Evolutionary conservation across 2,797 vertebrate species (phyloP).

Genomic region (Onychomys arenicola): DNA sequence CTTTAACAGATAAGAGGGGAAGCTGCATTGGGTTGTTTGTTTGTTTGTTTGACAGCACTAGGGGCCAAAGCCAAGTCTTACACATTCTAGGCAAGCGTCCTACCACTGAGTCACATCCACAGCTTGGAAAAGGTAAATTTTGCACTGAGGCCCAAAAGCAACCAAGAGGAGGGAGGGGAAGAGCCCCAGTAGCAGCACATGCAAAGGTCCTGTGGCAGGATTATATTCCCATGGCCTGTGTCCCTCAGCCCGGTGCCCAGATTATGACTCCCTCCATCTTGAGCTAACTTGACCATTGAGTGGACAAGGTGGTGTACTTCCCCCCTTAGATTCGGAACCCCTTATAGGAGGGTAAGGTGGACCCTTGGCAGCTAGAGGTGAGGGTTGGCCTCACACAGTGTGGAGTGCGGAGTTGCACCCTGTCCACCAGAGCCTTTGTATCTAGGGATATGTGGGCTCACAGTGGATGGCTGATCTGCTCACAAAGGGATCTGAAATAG

Average conservation of each 20-base stretch:
- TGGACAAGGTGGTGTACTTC: rapidly evolving
- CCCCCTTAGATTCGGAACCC: neutral
- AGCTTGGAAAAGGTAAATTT: neutral
- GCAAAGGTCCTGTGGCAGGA: conserved; percentile 18
- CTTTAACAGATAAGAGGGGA: neutral
- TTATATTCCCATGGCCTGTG: rapidly evolving
- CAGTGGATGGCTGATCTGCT: rapidly evolving
- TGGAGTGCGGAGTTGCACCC: neutral
- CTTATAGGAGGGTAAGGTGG: too few species aligned
- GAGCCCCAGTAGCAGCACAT: rapidly evolving
- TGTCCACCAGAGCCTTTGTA: rapidly evolving
- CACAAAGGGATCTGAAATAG: neutral
- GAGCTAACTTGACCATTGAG: neutral
- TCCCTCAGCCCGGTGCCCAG: neutral
- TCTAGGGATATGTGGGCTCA: neutral
- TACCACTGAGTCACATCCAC: neutral
- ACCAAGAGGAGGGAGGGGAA: neutral
- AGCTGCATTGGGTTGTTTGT: neutral
- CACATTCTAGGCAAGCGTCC: neutral
- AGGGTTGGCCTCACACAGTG: neutral
- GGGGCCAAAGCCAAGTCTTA: neutral
- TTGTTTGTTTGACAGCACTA: neutral
- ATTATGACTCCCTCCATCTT: neutral
- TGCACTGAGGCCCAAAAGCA: neutral
- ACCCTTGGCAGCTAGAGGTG: neutral